Evolutionary conservation across 1,140 invertebrate genomes (phyloP).

Genomic region (Branchinecta lynchi): DNA sequence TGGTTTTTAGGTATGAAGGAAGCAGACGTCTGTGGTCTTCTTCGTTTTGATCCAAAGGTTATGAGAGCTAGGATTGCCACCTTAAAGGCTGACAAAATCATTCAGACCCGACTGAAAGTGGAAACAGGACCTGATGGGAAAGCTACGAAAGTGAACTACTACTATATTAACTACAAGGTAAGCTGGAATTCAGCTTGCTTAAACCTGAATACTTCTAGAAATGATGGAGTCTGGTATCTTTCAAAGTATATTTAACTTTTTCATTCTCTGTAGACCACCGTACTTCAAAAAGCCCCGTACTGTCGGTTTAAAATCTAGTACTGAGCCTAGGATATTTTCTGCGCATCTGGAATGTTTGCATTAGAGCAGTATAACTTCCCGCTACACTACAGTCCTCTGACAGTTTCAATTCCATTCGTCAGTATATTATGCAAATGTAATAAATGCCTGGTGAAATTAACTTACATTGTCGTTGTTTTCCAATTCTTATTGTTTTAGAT

Average conservation of each 20-base stretch:
- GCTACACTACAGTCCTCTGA: too few relatives aligned
- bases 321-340: too few relatives aligned
- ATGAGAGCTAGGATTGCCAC: slow-evolving; percentile 66
- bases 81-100: slow-evolving; percentile 81
- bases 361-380: too few relatives aligned
- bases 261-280: neutral
- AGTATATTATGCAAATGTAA: too few relatives aligned
- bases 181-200: neutral
- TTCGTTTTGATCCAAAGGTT: slow-evolving; percentile 91
- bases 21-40: slow-evolving; percentile 80
- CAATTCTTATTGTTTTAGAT: too few relatives aligned
- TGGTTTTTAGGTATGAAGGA: slow-evolving; percentile 67
- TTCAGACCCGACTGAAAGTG: slow-evolving; percentile 80
- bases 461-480: too few relatives aligned
- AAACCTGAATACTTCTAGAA: neutral
- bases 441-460: too few relatives aligned
- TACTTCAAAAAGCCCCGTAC: neutral
- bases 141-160: slow-evolving; percentile 91
- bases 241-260: neutral
- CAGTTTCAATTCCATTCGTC: too few relatives aligned
- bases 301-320: too few relatives aligned
- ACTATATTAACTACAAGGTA: slow-evolving; percentile 90
- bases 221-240: neutral
- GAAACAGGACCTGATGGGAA: slow-evolving; percentile 90
- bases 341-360: too few relatives aligned